These are phyloP conservation scores for Catostylus mosaicus DNA, from an alignment of 30 jellyfish, hydroid and myxozoan genomes.

Conservation along the genomic window DNA sequence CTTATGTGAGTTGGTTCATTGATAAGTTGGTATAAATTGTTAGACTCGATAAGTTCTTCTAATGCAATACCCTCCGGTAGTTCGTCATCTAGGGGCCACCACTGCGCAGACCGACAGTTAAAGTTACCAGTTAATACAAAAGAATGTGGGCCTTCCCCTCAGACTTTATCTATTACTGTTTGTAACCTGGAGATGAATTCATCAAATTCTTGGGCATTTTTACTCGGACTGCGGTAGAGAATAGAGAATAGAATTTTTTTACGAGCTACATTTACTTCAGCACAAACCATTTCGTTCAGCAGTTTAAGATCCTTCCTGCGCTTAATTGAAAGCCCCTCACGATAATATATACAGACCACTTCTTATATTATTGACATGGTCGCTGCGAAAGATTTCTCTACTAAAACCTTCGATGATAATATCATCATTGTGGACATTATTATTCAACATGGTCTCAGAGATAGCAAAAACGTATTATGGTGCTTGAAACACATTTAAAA, in stretches of 20 bases:
- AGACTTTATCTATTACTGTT: neutral
- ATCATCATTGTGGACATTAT: conserved; percentile 21
- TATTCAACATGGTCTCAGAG: conserved; percentile 36
- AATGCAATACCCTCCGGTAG: conserved; percentile 51
- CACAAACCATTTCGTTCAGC: conserved; percentile 34
- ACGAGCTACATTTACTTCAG: conserved; percentile 32
- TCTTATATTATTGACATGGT: conserved; percentile 31
- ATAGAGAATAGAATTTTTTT: conserved; percentile 6
- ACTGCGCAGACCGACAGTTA: conserved; percentile 58
- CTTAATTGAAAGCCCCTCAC: conserved; percentile 48
- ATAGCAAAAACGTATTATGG: too few species aligned
- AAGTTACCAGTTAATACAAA: conserved; percentile 44
- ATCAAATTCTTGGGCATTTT: conserved; percentile 23
- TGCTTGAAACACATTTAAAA: too few species aligned
- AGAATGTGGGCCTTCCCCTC: conserved; percentile 33
- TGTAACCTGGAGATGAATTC: conserved; percentile 30
- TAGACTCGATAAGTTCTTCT: conserved; percentile 34
- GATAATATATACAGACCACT: conserved; percentile 46
- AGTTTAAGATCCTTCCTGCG: conserved; percentile 49
- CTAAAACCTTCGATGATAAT: conserved; percentile 26
- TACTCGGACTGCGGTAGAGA: conserved; percentile 46
- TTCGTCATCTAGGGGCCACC: conserved; percentile 59
- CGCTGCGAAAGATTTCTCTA: conserved; percentile 48
- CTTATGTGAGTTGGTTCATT: conserved; percentile 40
- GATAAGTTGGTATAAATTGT: conserved; percentile 18